Conservation (phyloP, 2,113 vertebrate species). For the Sphaerodactylus townsendi region DNA sequence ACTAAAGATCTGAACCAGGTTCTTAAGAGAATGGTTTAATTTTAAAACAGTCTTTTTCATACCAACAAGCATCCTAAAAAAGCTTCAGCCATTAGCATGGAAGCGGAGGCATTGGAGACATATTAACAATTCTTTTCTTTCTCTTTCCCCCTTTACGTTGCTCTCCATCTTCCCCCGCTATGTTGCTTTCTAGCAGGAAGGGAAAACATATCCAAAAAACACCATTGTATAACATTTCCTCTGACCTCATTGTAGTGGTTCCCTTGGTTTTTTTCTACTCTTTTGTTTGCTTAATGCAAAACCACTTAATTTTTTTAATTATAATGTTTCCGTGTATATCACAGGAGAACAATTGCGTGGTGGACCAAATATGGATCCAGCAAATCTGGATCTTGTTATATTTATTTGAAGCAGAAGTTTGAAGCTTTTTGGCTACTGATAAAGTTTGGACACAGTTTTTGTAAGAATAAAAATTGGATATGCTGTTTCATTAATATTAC, state of each 20-base stretch:
- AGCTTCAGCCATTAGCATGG: background rate
- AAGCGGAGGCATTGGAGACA: background rate
- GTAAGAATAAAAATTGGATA: constrained; percentile 13
- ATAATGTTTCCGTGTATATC: background rate
- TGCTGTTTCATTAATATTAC: background rate
- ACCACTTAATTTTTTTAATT: background rate
- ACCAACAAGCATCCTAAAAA: background rate
- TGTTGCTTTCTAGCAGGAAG: background rate
- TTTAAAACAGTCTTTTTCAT: background rate
- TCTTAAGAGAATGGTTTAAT: no score
- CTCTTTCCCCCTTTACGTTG: no score
- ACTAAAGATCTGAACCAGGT: no score
- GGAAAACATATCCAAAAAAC: background rate
- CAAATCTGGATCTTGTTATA: constrained; percentile 4
- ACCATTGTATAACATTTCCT: background rate
- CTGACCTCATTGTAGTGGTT: background rate
- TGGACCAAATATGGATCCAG: background rate
- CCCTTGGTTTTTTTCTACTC: background rate
- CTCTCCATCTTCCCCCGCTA: no score
- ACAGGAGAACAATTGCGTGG: background rate
- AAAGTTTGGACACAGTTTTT: background rate
- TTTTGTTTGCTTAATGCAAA: background rate
- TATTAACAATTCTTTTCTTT: no score
- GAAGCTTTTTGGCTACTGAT: background rate
- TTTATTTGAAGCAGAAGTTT: constrained; percentile 11